Evolutionary conservation across 2,888 invertebrate species (phyloP).

Genomic region (Reticulitermes lucifugus): DNA sequence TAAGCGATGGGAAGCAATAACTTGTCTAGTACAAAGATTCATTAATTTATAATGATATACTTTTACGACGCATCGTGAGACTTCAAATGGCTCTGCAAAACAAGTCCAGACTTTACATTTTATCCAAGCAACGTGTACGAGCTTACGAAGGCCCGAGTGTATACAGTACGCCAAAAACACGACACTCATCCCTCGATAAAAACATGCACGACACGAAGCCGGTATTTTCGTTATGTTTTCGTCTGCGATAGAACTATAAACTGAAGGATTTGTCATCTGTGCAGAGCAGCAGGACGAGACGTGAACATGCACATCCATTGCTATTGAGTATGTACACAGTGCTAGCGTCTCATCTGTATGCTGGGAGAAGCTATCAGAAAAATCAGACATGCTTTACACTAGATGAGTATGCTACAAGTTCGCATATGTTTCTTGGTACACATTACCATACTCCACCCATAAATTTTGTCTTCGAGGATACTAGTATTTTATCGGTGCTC

Average conservation of each 20-base stretch:
- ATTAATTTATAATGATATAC: too few species aligned
- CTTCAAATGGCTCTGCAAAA: too few species aligned
- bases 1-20: too few species aligned
- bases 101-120: too few species aligned
- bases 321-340: background rate
- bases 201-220: too few species aligned
- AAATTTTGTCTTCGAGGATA: background rate
- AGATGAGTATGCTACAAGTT: background rate
- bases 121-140: too few species aligned
- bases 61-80: too few species aligned
- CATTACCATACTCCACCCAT: background rate
- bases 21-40: too few species aligned
- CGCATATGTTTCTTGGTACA: background rate
- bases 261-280: background rate
- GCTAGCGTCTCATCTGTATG: conserved; percentile 11
- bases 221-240: too few species aligned
- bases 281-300: background rate
- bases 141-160: too few species aligned
- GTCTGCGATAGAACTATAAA: background rate
- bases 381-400: background rate
- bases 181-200: too few species aligned
- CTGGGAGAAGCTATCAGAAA: background rate
- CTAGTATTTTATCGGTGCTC: background rate
- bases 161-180: too few species aligned
- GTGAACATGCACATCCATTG: background rate